Evolutionary conservation across 1,140 invertebrate species (phyloP), one percentile per base, ranked within the genome.

Genomic region (Varroa destructor): DNA sequence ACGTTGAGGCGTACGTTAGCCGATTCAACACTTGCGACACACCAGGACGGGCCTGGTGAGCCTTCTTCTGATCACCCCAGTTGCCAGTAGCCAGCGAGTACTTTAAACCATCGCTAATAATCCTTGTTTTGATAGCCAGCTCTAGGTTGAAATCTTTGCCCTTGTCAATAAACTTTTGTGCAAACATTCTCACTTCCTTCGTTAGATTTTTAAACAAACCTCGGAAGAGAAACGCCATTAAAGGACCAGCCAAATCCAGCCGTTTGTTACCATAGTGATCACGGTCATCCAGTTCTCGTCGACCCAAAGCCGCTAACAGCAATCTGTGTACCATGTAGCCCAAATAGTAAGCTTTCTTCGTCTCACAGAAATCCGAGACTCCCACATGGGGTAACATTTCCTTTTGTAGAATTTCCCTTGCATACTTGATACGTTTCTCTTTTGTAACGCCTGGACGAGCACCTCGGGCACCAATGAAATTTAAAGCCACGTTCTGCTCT

Each of bases 261-360:
- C 96, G 85, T 81, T 99, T 99, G 81, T 99, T 99, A 51, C 96
- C 96, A 80, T 98, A 97, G 79, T 99, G 95, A 96, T 99, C 96
- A 79, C 96, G 85, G 82, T 99, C 96, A 81, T 99, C 96, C 40
- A 97, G 82, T 81, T 98, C 95, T 76, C 95, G 83, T 25, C 95
- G 83, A 72, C 95, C 94, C n/a, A 99, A 81, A 8, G 94, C 90
- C 67, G 94, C 93, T 71, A 97, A 80, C 12, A 99, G 81, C 61
- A 99, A 81, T 74, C 96, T 85, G 80, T 99, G 95, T 0, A 99
- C 95, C 95, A 99, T 99, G 78, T 99, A 98, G 8, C 87, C 93
- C 51, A 97, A 83, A 77, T 96, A 97, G 78, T 97, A 97, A 0
- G 95, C 95, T 79, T 99, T 99, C 80, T 97, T 98, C 0, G 95